Percentiles rank a stretch among this genome's conserved stretches.
Evolutionary conservation across 2,888 invertebrate genomes (phyloP).

Genomic region (Clepsis dumicolana): DNA sequence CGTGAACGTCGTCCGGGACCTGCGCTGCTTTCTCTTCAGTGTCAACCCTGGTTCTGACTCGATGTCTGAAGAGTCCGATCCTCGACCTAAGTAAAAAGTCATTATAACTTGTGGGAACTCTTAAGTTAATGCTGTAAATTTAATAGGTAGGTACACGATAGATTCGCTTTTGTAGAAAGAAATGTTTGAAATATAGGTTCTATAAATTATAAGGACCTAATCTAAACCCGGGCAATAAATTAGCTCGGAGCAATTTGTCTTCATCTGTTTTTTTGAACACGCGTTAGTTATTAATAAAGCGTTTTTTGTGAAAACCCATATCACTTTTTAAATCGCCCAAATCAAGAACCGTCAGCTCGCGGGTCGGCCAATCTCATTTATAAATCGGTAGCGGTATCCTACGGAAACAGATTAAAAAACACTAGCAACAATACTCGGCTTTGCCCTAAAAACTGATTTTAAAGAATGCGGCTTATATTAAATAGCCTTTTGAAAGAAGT

Average conservation of each 20-base stretch:
- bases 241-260: constrained; percentile 78
- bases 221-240: constrained; percentile 46
- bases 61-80: constrained; percentile 89
- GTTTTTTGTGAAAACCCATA: constrained; percentile 81
- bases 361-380: constrained; percentile 74
- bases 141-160: constrained; percentile 1
- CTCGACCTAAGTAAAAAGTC: constrained; percentile 65
- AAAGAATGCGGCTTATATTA: constrained; percentile 85
- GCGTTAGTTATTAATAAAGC: constrained; percentile 76
- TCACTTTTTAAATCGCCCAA: constrained; percentile 82
- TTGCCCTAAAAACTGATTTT: constrained; percentile 80
- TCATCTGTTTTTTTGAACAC: constrained; percentile 77
- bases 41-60: constrained; percentile 97
- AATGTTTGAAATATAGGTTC: constrained; percentile 30
- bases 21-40: constrained; percentile 95
- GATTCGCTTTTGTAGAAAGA: constrained; percentile 1
- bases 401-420: constrained; percentile 86
- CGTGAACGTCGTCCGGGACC: constrained; percentile 97
- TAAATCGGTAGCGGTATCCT: constrained; percentile 85
- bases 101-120: neutral
- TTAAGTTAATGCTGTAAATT: neutral
- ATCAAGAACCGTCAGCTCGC: constrained; percentile 73
- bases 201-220: constrained; percentile 63
- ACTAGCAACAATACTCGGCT: constrained; percentile 77
- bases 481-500: constrained; percentile 85